These are phyloP conservation scores for Eupithecia tripunctaria DNA, from an alignment of 2,888 invertebrate species.

Conservation along the genomic window DNA sequence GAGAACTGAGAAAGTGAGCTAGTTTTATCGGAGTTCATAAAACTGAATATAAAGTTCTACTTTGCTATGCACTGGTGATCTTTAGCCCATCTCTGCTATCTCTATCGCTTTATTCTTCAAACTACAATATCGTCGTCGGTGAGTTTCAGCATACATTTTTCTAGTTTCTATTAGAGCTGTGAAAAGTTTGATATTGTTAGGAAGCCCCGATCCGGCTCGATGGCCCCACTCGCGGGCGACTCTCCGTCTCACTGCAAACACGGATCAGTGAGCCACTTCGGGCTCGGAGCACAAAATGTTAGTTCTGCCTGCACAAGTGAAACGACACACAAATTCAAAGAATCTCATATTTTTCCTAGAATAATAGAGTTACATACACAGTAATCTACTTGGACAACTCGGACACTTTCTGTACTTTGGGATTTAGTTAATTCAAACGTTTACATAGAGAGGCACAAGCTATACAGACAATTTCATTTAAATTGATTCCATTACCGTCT, in stretches of 20 bases:
- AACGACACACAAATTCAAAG: background rate
- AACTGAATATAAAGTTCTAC: constrained; percentile 5
- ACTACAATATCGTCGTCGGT: background rate
- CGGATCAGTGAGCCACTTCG: background rate
- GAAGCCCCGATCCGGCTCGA: background rate
- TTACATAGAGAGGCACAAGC: background rate
- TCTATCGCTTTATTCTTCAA: background rate
- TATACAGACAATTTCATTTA: background rate
- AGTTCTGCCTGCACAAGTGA: background rate
- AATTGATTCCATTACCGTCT: constrained; percentile 4
- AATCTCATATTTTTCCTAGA: no score
- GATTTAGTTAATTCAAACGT: background rate
- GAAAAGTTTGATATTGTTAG: background rate
- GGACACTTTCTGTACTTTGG: background rate
- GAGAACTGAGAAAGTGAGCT: background rate
- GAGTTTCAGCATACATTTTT: background rate
- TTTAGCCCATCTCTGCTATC: background rate
- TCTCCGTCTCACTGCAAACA: background rate
- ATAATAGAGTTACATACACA: background rate
- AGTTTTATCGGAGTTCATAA: constrained; percentile 13
- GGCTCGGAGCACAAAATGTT: background rate
- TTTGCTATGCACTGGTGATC: background rate
- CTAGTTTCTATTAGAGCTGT: background rate
- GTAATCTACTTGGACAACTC: no score
- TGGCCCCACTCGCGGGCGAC: background rate